Evolutionary conservation across 2,888 invertebrate species (phyloP).

Genomic region (Antitype chi): DNA sequence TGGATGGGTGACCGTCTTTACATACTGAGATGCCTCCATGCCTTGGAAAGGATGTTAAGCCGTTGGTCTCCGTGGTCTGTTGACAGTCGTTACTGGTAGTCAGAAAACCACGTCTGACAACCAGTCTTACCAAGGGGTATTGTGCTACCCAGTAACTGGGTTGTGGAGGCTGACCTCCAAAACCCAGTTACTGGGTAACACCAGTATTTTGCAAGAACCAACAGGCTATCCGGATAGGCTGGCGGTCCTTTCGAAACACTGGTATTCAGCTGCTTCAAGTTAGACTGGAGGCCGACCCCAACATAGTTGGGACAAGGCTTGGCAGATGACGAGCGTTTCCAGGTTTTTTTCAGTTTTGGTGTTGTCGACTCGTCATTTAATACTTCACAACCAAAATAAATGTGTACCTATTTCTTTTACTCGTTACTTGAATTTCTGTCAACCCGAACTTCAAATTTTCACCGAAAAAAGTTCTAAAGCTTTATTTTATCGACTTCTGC

Average conservation of each 20-base stretch:
- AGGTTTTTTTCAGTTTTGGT: too few relatives aligned
- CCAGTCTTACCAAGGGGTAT: too few relatives aligned
- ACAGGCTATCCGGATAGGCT: neutral
- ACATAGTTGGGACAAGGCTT: neutral
- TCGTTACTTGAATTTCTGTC: neutral
- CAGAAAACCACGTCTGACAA: too few relatives aligned
- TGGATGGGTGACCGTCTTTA: neutral
- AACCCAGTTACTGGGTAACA: too few relatives aligned
- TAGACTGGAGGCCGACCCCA: neutral
- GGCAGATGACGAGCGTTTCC: neutral
- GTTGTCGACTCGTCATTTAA: neutral
- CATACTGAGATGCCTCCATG: too few relatives aligned
- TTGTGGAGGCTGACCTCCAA: too few relatives aligned
- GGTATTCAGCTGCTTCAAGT: neutral
- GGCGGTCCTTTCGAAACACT: neutral
- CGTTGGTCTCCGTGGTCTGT: neutral
- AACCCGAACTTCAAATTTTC: neutral
- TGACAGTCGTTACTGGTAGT: neutral
- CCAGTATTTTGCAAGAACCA: too few relatives aligned
- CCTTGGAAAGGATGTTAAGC: too few relatives aligned
- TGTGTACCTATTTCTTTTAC: neutral
- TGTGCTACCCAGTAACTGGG: neutral
- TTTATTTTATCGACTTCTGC: conserved; percentile 55
- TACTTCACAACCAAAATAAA: neutral
- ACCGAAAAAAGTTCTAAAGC: conserved; percentile 19